Conservation (phyloP, 2,888 invertebrate genomes). For the Caprella mutica region DNA sequence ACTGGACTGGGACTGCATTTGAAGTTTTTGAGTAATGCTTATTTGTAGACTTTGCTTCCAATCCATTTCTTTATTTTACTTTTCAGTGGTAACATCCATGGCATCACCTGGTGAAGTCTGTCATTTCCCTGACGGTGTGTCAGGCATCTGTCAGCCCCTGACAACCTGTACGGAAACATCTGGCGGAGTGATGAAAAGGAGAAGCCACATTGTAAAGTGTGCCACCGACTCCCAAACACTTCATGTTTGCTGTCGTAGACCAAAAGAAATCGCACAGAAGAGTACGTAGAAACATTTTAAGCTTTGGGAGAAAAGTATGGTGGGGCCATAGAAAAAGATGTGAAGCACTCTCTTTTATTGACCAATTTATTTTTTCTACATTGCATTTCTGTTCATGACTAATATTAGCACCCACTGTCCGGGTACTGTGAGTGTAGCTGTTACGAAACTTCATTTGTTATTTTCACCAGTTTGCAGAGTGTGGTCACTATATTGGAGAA, state of each 20-base stretch:
- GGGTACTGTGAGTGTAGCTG: too few relatives aligned
- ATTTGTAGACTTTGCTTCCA: too few relatives aligned
- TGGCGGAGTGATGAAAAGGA: conserved; percentile 9
- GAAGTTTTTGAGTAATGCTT: too few relatives aligned
- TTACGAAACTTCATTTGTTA: too few relatives aligned
- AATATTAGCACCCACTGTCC: too few relatives aligned
- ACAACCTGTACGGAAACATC: conserved; percentile 4
- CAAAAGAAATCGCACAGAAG: conserved; percentile 4
- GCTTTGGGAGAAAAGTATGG: neutral
- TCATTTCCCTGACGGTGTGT: conserved; percentile 15
- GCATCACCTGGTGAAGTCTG: conserved; percentile 15
- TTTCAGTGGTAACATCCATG: too few relatives aligned
- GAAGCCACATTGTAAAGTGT: neutral
- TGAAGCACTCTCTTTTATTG: too few relatives aligned
- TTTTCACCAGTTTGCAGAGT: neutral
- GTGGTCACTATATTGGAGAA: conserved; percentile 5
- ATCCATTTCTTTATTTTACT: too few relatives aligned
- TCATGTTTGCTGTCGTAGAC: conserved; percentile 19
- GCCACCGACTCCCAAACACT: neutral
- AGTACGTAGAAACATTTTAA: conserved; percentile 8
- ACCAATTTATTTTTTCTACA: too few relatives aligned
- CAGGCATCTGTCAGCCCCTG: conserved; percentile 17
- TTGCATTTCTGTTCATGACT: too few relatives aligned
- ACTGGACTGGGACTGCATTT: too few relatives aligned
- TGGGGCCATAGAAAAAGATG: neutral